Evolutionary conservation across 2,888 invertebrate species (phyloP).

Genomic region (Idaea biselata): DNA sequence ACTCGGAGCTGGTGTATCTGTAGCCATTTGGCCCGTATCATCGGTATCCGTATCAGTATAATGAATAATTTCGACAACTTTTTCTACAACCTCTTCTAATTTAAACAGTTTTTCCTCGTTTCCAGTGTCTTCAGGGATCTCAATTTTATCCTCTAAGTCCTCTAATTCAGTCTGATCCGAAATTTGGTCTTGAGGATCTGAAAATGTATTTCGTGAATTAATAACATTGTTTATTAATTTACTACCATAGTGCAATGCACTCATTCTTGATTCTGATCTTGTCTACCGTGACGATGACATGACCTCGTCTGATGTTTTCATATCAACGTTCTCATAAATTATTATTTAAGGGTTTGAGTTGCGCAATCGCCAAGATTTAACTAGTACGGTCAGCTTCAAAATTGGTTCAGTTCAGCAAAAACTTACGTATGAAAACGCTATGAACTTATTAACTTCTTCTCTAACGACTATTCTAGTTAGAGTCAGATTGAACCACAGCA

Average conservation of each 20-base stretch:
- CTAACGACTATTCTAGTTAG: too few relatives aligned
- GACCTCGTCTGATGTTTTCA: slow-evolving; percentile 5
- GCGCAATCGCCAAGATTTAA: background rate
- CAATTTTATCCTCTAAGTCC: slow-evolving; percentile 15
- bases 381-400: background rate
- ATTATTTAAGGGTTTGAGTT: slow-evolving; percentile 7
- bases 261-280: too few relatives aligned
- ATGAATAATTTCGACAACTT: slow-evolving; percentile 44
- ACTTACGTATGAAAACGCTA: too few relatives aligned
- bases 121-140: slow-evolving; percentile 17
- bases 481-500: too few relatives aligned
- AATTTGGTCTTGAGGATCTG: background rate
- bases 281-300: background rate
- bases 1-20: slow-evolving; percentile 10
- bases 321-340: slow-evolving; percentile 3
- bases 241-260: too few relatives aligned
- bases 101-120: slow-evolving; percentile 46
- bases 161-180: slow-evolving; percentile 11
- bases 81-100: slow-evolving; percentile 60
- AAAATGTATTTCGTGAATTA: background rate
- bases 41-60: slow-evolving; percentile 16
- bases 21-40: slow-evolving; percentile 15
- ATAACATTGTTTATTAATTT: background rate
- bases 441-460: too few relatives aligned
- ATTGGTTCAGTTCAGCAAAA: too few relatives aligned